phyloP scores from a whole-genome alignment of 2,797 vertebrate species.

The Enteromius anoplus region DNA sequence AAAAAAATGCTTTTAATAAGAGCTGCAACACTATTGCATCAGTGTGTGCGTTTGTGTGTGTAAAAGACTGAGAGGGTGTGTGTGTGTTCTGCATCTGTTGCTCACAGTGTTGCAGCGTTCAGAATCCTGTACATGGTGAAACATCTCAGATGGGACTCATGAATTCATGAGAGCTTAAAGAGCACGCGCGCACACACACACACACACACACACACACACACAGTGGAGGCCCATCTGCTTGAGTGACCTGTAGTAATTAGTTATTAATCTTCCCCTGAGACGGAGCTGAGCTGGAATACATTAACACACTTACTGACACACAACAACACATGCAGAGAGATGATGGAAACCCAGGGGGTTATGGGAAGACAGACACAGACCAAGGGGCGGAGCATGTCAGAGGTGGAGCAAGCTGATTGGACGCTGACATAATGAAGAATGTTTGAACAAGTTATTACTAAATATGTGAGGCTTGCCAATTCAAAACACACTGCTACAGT shows the following conservation, averaged over 20 bases:
- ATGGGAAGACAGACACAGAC: too few relatives aligned
- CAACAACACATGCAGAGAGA: neutral
- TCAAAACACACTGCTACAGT: neutral
- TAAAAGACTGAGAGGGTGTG: neutral
- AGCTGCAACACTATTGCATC: neutral
- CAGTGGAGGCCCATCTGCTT: slow-evolving; percentile 32
- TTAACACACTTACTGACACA: slow-evolving; percentile 31
- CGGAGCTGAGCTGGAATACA: slow-evolving; percentile 41
- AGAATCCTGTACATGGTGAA: slow-evolving; percentile 14
- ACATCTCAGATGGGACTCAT: slow-evolving; percentile 15
- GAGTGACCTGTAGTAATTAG: slow-evolving; percentile 43
- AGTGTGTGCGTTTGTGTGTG: neutral
- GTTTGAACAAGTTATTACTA: neutral
- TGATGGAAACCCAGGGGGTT: neutral
- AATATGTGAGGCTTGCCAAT: neutral
- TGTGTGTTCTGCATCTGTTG: slow-evolving; percentile 18
- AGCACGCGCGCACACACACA: neutral
- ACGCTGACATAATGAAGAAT: neutral
- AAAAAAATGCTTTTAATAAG: neutral
- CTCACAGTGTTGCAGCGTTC: neutral
- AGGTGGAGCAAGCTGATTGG: neutral
- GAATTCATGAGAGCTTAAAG: slow-evolving; percentile 13
- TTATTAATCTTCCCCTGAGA: slow-evolving; percentile 41
- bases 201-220: slow-evolving; percentile 21
- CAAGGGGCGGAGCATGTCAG: neutral